Percentiles rank a stretch among this genome's conserved stretches.
These are phyloP conservation scores for Berghia stephanieae DNA, from an alignment of 1,140 invertebrate genomes.

Conservation along the genomic window DNA sequence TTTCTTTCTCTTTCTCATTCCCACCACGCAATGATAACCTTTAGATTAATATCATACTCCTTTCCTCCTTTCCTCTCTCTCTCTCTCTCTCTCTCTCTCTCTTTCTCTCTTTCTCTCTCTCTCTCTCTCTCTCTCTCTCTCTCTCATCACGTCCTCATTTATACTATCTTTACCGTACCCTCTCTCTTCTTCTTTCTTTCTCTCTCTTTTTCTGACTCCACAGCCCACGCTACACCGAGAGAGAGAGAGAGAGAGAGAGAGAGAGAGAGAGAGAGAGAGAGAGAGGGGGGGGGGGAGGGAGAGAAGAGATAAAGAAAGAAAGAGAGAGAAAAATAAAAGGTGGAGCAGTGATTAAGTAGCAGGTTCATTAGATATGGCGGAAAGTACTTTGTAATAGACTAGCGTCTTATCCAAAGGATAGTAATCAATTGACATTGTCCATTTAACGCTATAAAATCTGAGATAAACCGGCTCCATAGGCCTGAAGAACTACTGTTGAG, in stretches of 20 bases:
- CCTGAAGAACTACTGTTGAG: too few species aligned
- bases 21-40: too few species aligned
- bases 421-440: too few species aligned
- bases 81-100: conserved; percentile 2
- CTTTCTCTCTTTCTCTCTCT: conserved; percentile 13
- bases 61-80: not conserved
- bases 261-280: not conserved
- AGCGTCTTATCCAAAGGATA: too few species aligned
- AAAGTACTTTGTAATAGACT: too few species aligned
- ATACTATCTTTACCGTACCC: not conserved
- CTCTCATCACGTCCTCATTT: not conserved
- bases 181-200: conserved; percentile 9
- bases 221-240: not conserved
- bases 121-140: not conserved
- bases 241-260: not conserved
- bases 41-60: too few species aligned
- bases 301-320: not conserved
- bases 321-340: too few species aligned
- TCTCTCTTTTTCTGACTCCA: not conserved
- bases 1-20: too few species aligned
- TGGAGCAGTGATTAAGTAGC: too few species aligned
- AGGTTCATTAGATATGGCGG: too few species aligned
- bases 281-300: not conserved
- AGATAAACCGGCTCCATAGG: too few species aligned
- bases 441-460: too few species aligned